Evolutionary conservation across 2,888 invertebrate genomes (phyloP), one percentile per base, ranked within the genome.

Genomic region (Phyto melanocephala): DNA sequence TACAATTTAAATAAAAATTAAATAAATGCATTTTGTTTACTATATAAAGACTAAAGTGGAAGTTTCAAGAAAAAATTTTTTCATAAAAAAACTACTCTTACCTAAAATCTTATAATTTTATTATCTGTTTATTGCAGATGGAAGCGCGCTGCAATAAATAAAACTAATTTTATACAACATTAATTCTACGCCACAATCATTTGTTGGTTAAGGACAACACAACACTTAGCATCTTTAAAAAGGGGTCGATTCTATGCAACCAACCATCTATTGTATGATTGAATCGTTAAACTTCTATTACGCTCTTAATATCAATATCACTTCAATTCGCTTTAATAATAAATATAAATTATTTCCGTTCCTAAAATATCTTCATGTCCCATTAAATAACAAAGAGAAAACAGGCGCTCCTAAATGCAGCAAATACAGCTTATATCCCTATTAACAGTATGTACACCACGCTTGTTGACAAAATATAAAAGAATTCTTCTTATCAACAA

Each of bases 381-480:
- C 50, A 40, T 24, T 40, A 52, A 24, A 45, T 2, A 42, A 47
- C 15, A 28, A 45, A 50, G 37, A 13, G 52, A 68, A 50, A 54
- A 15, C 70, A 35, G 42, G 54, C 60, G 71, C 37, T 54, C n/a
- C n/a, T n/a, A n/a, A n/a, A n/a, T n/a, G 24, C 24, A 6, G 7
- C 17, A 40, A 62, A 35, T 40, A 20, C 15, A 22, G 3, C 11
- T 24, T 47, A 24, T 40, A 22, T 2, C 11, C 22, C 33, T 10
- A 54, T 5, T n/a, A n/a, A 42, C n/a, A 4, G n/a, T 13, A 37
- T 40, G 37, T 13, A 10, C 42, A 4, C 22, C 47, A 68, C 68
- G 78, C 60, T n/a, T 60, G 63, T 65, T 79, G 70, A 79, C 79
- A 75, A 75, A 75, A 79, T 60, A 79, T 37, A 82, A 82, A 50